These are phyloP conservation scores for Epizoanthus rinbou DNA, from an alignment of 92 coral and sea anemone species.

Conservation along the genomic window DNA sequence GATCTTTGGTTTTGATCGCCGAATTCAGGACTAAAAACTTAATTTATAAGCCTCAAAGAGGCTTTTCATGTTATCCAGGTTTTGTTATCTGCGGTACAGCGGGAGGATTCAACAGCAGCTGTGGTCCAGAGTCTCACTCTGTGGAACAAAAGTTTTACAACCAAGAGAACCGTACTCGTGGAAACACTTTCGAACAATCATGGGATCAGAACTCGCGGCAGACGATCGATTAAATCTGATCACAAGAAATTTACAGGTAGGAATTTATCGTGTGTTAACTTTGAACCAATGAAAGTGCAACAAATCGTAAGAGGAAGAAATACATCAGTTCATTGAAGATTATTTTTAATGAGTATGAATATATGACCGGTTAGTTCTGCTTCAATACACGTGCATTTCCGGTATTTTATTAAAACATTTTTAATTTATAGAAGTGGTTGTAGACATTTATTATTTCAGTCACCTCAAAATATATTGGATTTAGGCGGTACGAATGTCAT, in stretches of 20 bases:
- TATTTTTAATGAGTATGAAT: too few species aligned
- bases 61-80: slow-evolving; percentile 36
- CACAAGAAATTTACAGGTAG: slow-evolving; percentile 91
- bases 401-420: background rate
- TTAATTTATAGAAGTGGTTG: too few species aligned
- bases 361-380: background rate
- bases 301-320: too few species aligned
- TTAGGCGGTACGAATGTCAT: too few species aligned
- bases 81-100: slow-evolving; percentile 20
- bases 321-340: too few species aligned
- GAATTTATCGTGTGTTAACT: background rate
- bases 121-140: background rate
- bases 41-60: slow-evolving; percentile 21
- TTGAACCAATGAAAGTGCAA: background rate
- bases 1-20: background rate
- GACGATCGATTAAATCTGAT: slow-evolving; percentile 87
- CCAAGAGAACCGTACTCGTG: slow-evolving; percentile 8
- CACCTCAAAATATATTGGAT: too few species aligned
- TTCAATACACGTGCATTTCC: slow-evolving; percentile 17
- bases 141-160: background rate
- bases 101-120: background rate
- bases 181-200: background rate
- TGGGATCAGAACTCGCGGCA: slow-evolving; percentile 31
- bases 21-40: background rate
- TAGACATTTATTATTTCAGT: too few species aligned